Conservation (phyloP, 2,888 invertebrate genomes). For the Nudaria mundana region DNA sequence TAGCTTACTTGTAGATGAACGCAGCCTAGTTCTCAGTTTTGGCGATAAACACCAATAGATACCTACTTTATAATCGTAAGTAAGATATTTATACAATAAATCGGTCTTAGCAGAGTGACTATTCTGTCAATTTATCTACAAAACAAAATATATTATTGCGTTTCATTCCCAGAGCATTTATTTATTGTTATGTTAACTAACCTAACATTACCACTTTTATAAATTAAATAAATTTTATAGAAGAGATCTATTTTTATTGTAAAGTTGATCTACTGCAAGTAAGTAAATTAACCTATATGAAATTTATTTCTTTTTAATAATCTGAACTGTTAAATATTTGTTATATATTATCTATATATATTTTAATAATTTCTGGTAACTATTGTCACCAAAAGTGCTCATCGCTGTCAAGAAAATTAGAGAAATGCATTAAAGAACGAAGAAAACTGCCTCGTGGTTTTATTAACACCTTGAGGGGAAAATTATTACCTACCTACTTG, state of each 20-base stretch:
- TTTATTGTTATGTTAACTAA: constrained; percentile 70
- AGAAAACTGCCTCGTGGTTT: constrained; percentile 65
- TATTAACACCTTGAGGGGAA: constrained; percentile 6
- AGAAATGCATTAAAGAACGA: constrained; percentile 81
- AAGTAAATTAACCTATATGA: constrained; percentile 62
- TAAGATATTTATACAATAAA: constrained; percentile 75
- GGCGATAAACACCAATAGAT: constrained; percentile 77
- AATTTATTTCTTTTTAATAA: constrained; percentile 60
- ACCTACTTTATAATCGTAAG: constrained; percentile 75
- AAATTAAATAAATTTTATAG: constrained; percentile 81
- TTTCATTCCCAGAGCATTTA: constrained; percentile 77
- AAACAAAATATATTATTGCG: constrained; percentile 61
- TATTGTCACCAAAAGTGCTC: constrained; percentile 87
- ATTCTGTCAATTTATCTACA: constrained; percentile 79
- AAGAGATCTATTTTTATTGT: constrained; percentile 81
- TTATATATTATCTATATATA: no score
- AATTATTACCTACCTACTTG: no score
- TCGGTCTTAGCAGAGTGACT: constrained; percentile 76
- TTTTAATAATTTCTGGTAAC: constrained; percentile 77
- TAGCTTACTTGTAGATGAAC: constrained; percentile 77
- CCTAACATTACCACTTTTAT: constrained; percentile 73
- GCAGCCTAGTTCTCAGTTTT: constrained; percentile 77
- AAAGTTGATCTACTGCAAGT: constrained; percentile 71
- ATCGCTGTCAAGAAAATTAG: constrained; percentile 84
- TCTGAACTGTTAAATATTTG: constrained; percentile 73